Evolutionary conservation across 2,888 invertebrate species (phyloP), one percentile per base, ranked within the genome.

Genomic region (Leucania comma): DNA sequence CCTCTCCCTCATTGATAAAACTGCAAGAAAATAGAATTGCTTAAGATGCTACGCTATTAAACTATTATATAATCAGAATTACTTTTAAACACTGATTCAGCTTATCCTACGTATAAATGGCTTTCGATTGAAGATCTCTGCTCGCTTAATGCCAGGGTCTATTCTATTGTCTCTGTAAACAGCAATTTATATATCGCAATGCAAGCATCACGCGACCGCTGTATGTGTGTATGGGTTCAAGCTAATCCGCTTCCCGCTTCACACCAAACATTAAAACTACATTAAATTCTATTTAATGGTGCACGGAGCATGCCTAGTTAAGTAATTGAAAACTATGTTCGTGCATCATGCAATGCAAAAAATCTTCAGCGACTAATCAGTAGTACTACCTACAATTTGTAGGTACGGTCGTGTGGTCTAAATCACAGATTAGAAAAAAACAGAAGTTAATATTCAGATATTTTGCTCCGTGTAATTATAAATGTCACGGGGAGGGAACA

Each of bases 201-300:
- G 82, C 82, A 87, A 86, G 83, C 84, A 87, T 86, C 90, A 90
- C 90, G 90, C 88, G 85, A 90, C 86, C 86, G 86, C 88, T 89
- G 88, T 86, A n/a, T n/a, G n/a, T n/a, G 82, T 86, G 81, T 86
- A 83, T 83, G 79, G 77, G 78, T 82, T 82, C 81, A 78, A 81
- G 88, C 89, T 91, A 93, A 94, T 92, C 90, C 90, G 87, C 90
- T 91, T 87, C 87, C 90, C 89, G 89, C 87, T 92, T 90, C 90
- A 89, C 89, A 90, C 89, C 90, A 88, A 91, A 91, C 93, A 95
- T 94, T 94, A 94, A 94, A 94, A 93, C 87, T 91, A 91, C 93
- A 94, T 95, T 93, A 94, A 92, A 93, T 91, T 92, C 89, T 91
- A 93, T 94, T 94, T 92, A 93, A 90, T 91, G 87, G 86, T 88